Base-by-base conservation (phyloP, 53 echinoderm and acorn worm genomes). In the Stichopus horrens region DNA sequence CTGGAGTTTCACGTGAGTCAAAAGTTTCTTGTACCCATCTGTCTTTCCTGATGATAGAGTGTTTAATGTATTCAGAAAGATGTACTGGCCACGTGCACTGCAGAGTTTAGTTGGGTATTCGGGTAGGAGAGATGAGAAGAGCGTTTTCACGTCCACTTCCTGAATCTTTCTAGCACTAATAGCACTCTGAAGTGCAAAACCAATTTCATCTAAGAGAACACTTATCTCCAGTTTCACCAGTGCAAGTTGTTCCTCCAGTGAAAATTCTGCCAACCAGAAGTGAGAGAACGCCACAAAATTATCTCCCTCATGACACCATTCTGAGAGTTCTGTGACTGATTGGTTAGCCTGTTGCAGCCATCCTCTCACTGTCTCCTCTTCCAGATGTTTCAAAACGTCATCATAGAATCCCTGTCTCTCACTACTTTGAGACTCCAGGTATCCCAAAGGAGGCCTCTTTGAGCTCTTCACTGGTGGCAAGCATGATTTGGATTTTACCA, bases 281-380 rank as follows among this genome's bases (percentile, higher is more conserved):
- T 99, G 92, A 10, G 94, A 94, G 90, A 99, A 99, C 10, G 63
- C 73, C 9, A 99, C 94, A 93, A 99, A 99, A 77, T 96, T 90
- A 56, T 96, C 88, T 16, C 84, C 83, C 14, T 73, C 54, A 63
- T 86, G 84, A 73, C 94, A 99, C 99, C 99, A 99, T 4, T 59
- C 55, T 9, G 92, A 81, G 10, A 99, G 88, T 20, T 94, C 93
- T 23, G 74, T 88, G 53, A 99, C 95, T 92, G 92, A 89, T 21
- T 88, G 90, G 68, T 94, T 96, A 55, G 99, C 91, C 14, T 94
- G 90, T 63, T 89, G 77, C 18, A 99, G 78, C 93, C 94, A 99
- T 5, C 92, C 91, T 8, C 81, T 93, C 10, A 93, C 89, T 53
- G 75, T 87, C 54, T 77, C 88, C 7, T 88, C 81, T n/a, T 90